A percentile compares a stretch with the other conserved stretches of the same genome.
phyloP scores from a whole-genome alignment of 2,888 invertebrate genomes.

The Pachymerium ferrugineum region DNA sequence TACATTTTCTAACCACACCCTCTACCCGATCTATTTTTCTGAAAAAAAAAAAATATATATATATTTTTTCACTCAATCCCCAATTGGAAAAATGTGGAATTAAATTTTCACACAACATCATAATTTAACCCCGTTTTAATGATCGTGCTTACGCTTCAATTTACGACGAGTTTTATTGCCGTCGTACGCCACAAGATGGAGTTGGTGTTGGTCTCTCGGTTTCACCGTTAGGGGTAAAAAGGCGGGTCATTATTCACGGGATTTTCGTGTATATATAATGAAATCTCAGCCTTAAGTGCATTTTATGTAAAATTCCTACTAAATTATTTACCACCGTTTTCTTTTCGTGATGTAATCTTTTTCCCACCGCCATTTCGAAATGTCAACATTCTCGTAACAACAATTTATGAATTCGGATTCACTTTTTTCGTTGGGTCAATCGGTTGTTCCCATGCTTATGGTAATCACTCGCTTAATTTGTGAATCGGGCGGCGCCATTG shows the following conservation, averaged over 20 bases:
- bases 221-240: background rate
- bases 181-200: background rate
- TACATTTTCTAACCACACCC: conserved; percentile 15
- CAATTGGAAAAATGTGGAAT: no score
- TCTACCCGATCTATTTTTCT: background rate
- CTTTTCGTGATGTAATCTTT: background rate
- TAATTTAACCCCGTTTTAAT: background rate
- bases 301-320: background rate
- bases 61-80: background rate
- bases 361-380: background rate
- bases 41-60: background rate
- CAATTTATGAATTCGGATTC: no score
- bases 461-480: background rate
- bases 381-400: no score
- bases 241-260: background rate
- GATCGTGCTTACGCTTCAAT: background rate
- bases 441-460: conserved; percentile 5
- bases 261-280: background rate
- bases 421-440: no score
- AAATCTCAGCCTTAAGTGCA: background rate
- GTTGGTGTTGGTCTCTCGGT: background rate
- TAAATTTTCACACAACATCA: background rate
- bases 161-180: background rate
- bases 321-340: background rate
- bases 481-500: conserved; percentile 7